Evolutionary conservation across 92 coral and sea anemone genomes (phyloP).

Genomic region (Metridium senile): DNA sequence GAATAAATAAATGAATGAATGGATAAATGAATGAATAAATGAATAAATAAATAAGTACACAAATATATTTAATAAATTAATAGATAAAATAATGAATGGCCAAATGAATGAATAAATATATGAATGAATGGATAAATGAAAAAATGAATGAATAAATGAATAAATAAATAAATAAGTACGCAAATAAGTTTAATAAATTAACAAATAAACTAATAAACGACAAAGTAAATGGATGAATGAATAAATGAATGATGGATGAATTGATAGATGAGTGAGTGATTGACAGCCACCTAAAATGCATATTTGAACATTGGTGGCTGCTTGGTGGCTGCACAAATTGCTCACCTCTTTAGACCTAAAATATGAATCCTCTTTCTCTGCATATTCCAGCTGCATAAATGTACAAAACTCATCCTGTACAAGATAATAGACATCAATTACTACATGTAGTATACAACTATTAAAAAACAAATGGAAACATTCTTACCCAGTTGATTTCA

Average conservation of each 20-base stretch:
- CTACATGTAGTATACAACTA: background rate
- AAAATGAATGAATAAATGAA: background rate
- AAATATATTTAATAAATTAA: too few relatives aligned
- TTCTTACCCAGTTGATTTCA: conserved; percentile 96
- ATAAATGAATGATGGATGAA: background rate
- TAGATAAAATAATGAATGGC: too few relatives aligned
- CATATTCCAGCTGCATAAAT: conserved; percentile 98
- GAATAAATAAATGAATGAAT: too few relatives aligned
- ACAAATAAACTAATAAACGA: background rate
- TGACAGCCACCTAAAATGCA: background rate
- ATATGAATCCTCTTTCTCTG: conserved; percentile 97
- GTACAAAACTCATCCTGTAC: conserved; percentile 96
- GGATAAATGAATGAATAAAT: too few relatives aligned
- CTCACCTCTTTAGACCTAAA: conserved; percentile 95
- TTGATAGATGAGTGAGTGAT: background rate
- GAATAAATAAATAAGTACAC: too few relatives aligned
- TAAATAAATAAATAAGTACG: background rate
- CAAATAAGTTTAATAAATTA: too few relatives aligned
- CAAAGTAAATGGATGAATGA: background rate
- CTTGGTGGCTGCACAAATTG: conserved; percentile 45
- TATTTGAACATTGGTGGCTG: too few relatives aligned
- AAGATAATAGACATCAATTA: too few relatives aligned
- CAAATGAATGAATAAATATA: too few relatives aligned
- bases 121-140: too few relatives aligned
- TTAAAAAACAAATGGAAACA: background rate